A percentile compares a stretch with the other conserved stretches of the same genome.
Evolutionary conservation across 2,888 invertebrate species (phyloP).

Genomic region (Napeogenes sylphis): DNA sequence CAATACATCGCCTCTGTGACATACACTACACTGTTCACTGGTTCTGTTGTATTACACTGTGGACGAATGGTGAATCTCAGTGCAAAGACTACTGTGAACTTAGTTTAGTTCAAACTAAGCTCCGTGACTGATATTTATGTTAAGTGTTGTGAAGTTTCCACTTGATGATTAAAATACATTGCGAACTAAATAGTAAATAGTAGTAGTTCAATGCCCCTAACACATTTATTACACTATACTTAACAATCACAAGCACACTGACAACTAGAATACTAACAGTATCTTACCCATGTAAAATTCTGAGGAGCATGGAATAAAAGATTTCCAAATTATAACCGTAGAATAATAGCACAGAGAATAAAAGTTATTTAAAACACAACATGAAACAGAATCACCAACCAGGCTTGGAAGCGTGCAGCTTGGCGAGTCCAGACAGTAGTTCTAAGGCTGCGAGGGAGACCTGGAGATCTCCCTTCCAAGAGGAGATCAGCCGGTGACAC

Average conservation of each 20-base stretch:
- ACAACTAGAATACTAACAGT: slow-evolving; percentile 1
- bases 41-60: too few species aligned
- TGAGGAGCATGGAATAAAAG: slow-evolving; percentile 2
- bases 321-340: neutral
- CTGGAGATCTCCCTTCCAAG: slow-evolving; percentile 97
- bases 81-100: slow-evolving; percentile 82
- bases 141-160: too few species aligned
- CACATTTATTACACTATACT: neutral
- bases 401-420: slow-evolving; percentile 92
- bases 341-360: neutral
- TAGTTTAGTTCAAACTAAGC: slow-evolving; percentile 81
- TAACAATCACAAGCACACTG: neutral
- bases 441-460: slow-evolving; percentile 96
- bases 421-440: slow-evolving; percentile 91
- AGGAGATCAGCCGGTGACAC: slow-evolving; percentile 95
- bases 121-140: too few species aligned
- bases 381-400: slow-evolving; percentile 71
- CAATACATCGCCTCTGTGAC: slow-evolving; percentile 72
- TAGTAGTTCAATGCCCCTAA: too few species aligned
- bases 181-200: slow-evolving; percentile 80
- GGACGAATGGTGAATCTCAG: too few species aligned
- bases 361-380: neutral
- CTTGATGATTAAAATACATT: slow-evolving; percentile 62
- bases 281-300: slow-evolving; percentile 4
- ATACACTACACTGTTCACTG: neutral